phyloP scores from a whole-genome alignment of 1,140 invertebrate genomes.

The Pteromalus puparum region DNA sequence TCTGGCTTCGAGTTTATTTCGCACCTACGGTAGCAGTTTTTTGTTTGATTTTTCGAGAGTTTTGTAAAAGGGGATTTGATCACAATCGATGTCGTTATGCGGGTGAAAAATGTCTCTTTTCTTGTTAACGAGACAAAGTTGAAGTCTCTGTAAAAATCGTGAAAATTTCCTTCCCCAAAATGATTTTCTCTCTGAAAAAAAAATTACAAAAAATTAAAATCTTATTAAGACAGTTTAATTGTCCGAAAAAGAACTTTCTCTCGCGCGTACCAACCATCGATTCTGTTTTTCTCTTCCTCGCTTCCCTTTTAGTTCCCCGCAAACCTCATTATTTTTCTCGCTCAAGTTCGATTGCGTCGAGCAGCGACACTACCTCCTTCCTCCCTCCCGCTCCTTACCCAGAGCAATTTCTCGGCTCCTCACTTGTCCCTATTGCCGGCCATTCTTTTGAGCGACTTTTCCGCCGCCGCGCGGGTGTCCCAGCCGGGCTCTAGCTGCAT shows the following conservation, averaged over 20 bases:
- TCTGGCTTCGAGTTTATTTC: not conserved
- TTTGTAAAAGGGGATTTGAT: too few relatives aligned
- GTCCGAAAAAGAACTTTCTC: not conserved
- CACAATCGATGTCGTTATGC: too few relatives aligned
- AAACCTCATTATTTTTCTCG: constrained; percentile 35
- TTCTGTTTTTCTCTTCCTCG: not conserved
- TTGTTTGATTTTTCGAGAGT: not conserved
- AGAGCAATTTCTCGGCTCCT: constrained; percentile 19
- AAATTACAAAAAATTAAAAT: constrained; percentile 12
- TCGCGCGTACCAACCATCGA: not conserved
- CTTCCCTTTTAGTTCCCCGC: not conserved
- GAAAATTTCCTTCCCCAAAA: too few relatives aligned
- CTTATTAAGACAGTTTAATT: constrained; percentile 24
- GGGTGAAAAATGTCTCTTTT: too few relatives aligned
- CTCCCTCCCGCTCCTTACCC: not conserved
- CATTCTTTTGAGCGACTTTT: constrained; percentile 1
- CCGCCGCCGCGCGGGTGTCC: not conserved
- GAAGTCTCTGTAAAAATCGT: too few relatives aligned
- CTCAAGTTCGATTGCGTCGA: constrained; percentile 20
- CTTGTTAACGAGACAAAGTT: too few relatives aligned
- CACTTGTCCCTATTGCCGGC: constrained; percentile 24
- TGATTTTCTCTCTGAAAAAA: not conserved
- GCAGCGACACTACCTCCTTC: not conserved
- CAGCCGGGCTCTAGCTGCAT: constrained; percentile 9
- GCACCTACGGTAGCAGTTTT: not conserved